Conservation (phyloP, 2,888 invertebrate genomes). For the Spodoptera exigua region DNA sequence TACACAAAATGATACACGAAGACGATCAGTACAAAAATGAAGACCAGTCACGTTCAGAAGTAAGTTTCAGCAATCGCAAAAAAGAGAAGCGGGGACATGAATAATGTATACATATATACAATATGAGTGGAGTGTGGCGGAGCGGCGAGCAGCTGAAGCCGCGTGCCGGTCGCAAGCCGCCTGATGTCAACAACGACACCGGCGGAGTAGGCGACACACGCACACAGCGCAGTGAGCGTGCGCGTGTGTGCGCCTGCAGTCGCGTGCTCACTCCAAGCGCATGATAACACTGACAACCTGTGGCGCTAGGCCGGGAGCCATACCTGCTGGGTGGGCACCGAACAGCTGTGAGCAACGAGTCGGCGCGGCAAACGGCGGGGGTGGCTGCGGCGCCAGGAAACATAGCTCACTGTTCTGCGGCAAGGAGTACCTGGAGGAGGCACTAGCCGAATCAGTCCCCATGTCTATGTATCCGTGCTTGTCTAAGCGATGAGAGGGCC, state of each 20-base stretch:
- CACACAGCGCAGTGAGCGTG: neutral
- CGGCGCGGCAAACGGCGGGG: slow-evolving; percentile 45
- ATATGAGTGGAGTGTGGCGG: too few relatives aligned
- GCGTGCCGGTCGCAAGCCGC: too few relatives aligned
- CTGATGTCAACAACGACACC: too few relatives aligned
- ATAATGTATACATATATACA: too few relatives aligned
- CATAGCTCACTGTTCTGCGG: slow-evolving; percentile 50
- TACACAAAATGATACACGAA: too few relatives aligned
- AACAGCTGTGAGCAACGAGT: slow-evolving; percentile 27
- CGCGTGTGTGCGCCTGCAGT: slow-evolving; percentile 3
- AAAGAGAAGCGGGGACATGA: too few relatives aligned
- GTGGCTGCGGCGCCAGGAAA: slow-evolving; percentile 59
- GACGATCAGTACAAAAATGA: too few relatives aligned
- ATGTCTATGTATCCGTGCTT: slow-evolving; percentile 89
- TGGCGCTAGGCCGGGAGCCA: neutral
- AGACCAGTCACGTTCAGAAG: too few relatives aligned
- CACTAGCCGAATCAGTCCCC: slow-evolving; percentile 70
- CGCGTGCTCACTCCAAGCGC: neutral
- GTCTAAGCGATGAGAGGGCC: slow-evolving; percentile 77
- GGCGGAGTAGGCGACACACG: slow-evolving; percentile 4
- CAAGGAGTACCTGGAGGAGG: slow-evolving; percentile 45
- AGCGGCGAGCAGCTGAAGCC: too few relatives aligned
- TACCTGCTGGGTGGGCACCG: slow-evolving; percentile 46
- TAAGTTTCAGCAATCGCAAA: too few relatives aligned
- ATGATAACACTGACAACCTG: too few relatives aligned